Conservation (phyloP, 2,113 vertebrate genomes). For the Eptatretus burgeri region DNA sequence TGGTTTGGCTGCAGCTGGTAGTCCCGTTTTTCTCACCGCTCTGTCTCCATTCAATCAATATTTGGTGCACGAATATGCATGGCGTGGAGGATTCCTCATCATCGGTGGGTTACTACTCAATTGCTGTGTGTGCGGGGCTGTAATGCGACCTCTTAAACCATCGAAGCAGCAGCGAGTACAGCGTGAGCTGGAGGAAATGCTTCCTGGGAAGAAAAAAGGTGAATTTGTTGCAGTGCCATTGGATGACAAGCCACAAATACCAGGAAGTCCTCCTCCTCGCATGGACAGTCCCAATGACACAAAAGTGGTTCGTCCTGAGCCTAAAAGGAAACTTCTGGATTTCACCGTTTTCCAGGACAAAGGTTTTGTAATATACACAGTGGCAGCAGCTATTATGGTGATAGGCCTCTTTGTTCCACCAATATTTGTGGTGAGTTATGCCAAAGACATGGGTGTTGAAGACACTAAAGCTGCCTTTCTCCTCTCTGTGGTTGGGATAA, state of each 20-base stretch:
- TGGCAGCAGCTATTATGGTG: constrained; percentile 28
- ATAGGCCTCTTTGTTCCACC: constrained; percentile 31
- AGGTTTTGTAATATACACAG: constrained; percentile 22
- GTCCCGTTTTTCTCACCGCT: constrained; percentile 54
- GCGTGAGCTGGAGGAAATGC: constrained; percentile 18
- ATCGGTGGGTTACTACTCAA: constrained; percentile 59
- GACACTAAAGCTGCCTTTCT: constrained; percentile 28
- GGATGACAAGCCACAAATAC: neutral
- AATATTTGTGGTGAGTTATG: constrained; percentile 29
- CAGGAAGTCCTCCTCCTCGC: constrained; percentile 4
- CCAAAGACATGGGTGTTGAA: constrained; percentile 26
- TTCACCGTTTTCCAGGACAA: constrained; percentile 23
- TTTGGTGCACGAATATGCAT: constrained; percentile 41
- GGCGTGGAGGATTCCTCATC: constrained; percentile 74
- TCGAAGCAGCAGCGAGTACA: constrained; percentile 10
- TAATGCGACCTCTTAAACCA: constrained; percentile 43
- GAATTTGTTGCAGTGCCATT: neutral
- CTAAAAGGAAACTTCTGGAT: constrained; percentile 23
- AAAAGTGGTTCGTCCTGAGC: constrained; percentile 11
- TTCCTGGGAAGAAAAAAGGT: constrained; percentile 11
- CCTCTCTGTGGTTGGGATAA: constrained; percentile 28
- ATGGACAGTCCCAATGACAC: constrained; percentile 14
- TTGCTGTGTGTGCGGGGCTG: constrained; percentile 58
- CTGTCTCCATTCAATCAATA: constrained; percentile 60
- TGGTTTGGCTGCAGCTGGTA: constrained; percentile 57